Percentiles rank a stretch among this genome's conserved stretches.
These are phyloP conservation scores for Andrena bucephala DNA, from an alignment of 2,888 invertebrate genomes.

Conservation along the genomic window DNA sequence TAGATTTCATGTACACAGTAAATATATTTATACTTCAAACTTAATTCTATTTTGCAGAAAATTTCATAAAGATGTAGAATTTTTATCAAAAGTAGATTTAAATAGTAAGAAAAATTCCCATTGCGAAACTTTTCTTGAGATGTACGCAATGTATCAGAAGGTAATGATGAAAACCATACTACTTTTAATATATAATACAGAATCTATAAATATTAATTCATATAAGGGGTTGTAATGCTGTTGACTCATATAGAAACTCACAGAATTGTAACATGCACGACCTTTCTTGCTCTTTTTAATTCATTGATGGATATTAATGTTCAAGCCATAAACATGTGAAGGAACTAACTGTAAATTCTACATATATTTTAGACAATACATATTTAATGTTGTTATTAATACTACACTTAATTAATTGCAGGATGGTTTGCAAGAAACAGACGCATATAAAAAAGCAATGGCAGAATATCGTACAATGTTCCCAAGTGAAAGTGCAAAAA, in stretches of 20 bases:
- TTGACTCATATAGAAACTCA: neutral
- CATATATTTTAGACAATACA: neutral
- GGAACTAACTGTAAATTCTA: neutral
- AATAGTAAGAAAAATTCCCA: neutral
- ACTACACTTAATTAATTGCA: conserved; percentile 53
- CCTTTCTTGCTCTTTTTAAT: neutral
- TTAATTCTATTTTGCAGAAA: conserved; percentile 28
- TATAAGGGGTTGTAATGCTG: too few species aligned
- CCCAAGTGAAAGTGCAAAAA: neutral
- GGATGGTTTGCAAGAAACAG: conserved; percentile 55
- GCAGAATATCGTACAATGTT: conserved; percentile 35
- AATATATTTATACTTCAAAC: neutral
- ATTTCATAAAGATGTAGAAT: conserved; percentile 4
- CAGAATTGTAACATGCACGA: too few species aligned
- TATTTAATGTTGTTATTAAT: neutral
- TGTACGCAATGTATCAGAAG: conserved; percentile 87
- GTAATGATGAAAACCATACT: conserved; percentile 53
- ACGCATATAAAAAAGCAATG: conserved; percentile 70
- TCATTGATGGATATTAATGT: neutral
- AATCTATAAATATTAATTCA: too few species aligned
- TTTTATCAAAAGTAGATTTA: conserved; percentile 24
- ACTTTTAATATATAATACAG: too few species aligned
- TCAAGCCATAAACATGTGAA: too few species aligned
- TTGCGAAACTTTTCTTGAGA: conserved; percentile 86
- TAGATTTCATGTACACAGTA: neutral